A percentile compares a stretch with the other conserved stretches of the same genome.
phyloP scores from a whole-genome alignment of 1,140 invertebrate species.

The Neotoxoptera formosana region DNA sequence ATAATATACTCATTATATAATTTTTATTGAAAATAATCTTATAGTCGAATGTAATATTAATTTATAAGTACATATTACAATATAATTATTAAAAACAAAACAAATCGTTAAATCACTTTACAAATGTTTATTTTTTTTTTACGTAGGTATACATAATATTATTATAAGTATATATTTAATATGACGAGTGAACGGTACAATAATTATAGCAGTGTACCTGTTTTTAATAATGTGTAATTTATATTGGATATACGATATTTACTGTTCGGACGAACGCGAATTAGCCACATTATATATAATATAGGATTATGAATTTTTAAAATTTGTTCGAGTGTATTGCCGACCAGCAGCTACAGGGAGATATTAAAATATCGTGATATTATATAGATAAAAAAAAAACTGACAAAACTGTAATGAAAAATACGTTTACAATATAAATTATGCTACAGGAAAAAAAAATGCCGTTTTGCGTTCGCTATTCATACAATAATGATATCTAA shows the following conservation, averaged over 20 bases:
- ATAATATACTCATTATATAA: conserved; percentile 10
- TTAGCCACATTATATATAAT: background rate
- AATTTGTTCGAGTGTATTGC: background rate
- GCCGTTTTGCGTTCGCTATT: background rate
- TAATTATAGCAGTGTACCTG: background rate
- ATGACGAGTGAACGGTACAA: background rate
- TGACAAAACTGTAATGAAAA: background rate
- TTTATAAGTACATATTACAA: background rate
- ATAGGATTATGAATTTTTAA: background rate
- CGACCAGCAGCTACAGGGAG: background rate
- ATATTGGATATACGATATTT: background rate
- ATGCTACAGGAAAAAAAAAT: background rate
- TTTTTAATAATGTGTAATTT: background rate
- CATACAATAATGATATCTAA: background rate
- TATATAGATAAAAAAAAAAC: background rate
- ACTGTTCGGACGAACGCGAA: background rate
- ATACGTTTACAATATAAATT: background rate
- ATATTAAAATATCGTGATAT: background rate
- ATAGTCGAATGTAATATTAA: conserved; percentile 1
- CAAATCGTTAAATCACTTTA: background rate
- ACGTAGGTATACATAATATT: background rate
- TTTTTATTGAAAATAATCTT: conserved; percentile 34
- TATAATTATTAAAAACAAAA: conserved; percentile 33
- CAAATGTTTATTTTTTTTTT: background rate
- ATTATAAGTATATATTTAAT: background rate